Evolutionary conservation across 2,888 invertebrate species (phyloP).

Genomic region (Mythimna impura): DNA sequence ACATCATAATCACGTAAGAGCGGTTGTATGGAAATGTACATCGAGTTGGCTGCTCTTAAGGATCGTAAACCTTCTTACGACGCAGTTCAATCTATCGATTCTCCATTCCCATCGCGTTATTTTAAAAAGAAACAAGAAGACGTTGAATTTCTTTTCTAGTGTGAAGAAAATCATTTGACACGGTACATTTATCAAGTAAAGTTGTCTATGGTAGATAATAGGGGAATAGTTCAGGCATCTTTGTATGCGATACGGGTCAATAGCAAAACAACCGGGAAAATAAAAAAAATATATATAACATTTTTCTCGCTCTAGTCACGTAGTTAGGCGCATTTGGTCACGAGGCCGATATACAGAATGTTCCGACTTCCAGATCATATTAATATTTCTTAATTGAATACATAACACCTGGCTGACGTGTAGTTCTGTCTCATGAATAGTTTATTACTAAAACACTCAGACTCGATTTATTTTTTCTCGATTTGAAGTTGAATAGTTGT

Average conservation of each 20-base stretch:
- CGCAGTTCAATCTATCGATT: conserved; percentile 7
- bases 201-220: background rate
- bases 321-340: conserved; percentile 43
- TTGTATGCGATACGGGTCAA: conserved; percentile 23
- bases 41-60: too few relatives aligned
- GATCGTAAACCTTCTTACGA: conserved; percentile 8
- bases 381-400: conserved; percentile 43
- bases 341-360: conserved; percentile 32
- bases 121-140: background rate
- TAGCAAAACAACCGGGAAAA: conserved; percentile 22
- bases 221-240: conserved; percentile 5
- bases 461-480: too few relatives aligned
- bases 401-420: background rate
- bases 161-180: background rate
- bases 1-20: too few relatives aligned
- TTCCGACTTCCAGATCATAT: conserved; percentile 24
- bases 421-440: background rate
- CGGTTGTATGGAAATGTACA: too few relatives aligned
- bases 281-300: conserved; percentile 47
- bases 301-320: conserved; percentile 56
- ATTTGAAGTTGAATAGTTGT: too few relatives aligned
- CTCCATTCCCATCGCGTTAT: background rate
- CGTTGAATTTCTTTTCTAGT: background rate
- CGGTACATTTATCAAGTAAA: background rate
- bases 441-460: background rate